Evolutionary conservation across 2,113 vertebrate species (phyloP), one percentile per base, ranked within the genome.

Genomic region (Rallus limicola): DNA sequence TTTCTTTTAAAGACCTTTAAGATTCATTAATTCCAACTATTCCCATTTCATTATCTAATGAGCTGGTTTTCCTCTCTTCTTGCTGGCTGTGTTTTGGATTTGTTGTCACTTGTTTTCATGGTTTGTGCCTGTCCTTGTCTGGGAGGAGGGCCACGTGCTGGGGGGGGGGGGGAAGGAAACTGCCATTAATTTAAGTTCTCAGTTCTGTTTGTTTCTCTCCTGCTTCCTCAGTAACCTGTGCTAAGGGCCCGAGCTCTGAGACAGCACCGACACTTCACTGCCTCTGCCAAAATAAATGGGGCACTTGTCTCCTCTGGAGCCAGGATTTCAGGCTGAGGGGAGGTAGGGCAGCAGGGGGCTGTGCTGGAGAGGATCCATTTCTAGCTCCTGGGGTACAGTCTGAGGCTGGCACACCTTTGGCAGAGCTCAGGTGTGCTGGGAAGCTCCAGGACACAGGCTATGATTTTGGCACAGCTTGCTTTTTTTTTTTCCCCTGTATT

Each of bases 331-430:
- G 19, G 18, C 58, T 24, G 53, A 8, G 11, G 38, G 25, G 16
- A 12, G 34, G 9, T 9, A 17, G 25, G 29, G n/a, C n/a, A 46
- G 46, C 10, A 23, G 48, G 4, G 1, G 15, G 58, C 11, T 42
- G 64, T 23, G 2, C 3, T 6, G n/a, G 14, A 38, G 59, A 5
- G 31, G 23, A 31, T 3, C 3, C 25, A 1, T 11, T 34, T 17
- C 6, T 1, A 53, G 69, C 44, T 59, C 38, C 24, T 46, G 25
- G 5, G n/a, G 40, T n/a, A 16, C 0, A 3, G 10, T 16, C n/a
- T 44, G 71, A 68, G 65, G 34, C 55, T n/a, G 50, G 2, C 13
- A 3, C 9, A 6, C 1, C 9, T 72, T 26, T 31, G 55, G 38
- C 64, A 28, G 46, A 52, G 60, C 65, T 67, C n/a, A 6, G 6